A percentile compares a stretch with the other conserved stretches of the same genome.
These are phyloP conservation scores for Platichthys flesus DNA, from an alignment of 2,113 vertebrate species.

Conservation along the genomic window DNA sequence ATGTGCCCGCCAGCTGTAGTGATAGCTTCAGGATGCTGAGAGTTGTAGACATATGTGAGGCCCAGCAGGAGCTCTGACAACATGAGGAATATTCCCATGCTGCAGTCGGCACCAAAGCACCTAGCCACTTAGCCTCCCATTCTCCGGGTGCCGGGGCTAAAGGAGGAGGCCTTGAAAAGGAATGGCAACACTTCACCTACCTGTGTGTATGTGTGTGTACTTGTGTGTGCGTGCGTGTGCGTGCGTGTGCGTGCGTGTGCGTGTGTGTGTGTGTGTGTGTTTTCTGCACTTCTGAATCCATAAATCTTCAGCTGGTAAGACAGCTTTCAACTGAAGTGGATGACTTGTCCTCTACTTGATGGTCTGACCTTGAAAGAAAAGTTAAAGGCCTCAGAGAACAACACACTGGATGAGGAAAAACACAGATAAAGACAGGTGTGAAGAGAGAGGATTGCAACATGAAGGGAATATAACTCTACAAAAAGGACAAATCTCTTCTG, in stretches of 20 bases:
- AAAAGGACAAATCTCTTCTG: neutral
- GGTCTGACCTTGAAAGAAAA: slow-evolving; percentile 58
- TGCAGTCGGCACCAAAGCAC: slow-evolving; percentile 45
- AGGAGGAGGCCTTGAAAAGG: slow-evolving; percentile 43
- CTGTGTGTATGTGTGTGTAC: slow-evolving; percentile 8
- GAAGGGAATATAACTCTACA: slow-evolving; percentile 29
- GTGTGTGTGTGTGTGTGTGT: neutral
- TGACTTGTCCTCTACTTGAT: slow-evolving; percentile 52
- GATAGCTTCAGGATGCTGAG: slow-evolving; percentile 67
- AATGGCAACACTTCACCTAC: slow-evolving; percentile 24
- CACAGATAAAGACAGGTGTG: neutral
- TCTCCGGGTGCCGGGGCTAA: slow-evolving; percentile 55
- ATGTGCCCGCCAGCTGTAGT: slow-evolving; percentile 76
- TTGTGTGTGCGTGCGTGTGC: neutral
- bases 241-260: neutral
- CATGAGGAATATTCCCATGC: slow-evolving; percentile 73
- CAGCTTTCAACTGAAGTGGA: slow-evolving; percentile 50
- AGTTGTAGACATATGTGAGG: slow-evolving; percentile 71
- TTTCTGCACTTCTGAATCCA: slow-evolving; percentile 23
- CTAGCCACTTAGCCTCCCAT: slow-evolving; percentile 60
- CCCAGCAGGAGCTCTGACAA: slow-evolving; percentile 77
- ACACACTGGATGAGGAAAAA: slow-evolving; percentile 14
- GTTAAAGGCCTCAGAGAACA: slow-evolving; percentile 16
- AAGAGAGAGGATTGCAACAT: slow-evolving; percentile 21
- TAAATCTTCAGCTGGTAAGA: slow-evolving; percentile 23